Percentiles rank a stretch among this genome's conserved stretches.
Conservation (phyloP, 2,888 invertebrate species). For the Eremobia ochroleuca region DNA sequence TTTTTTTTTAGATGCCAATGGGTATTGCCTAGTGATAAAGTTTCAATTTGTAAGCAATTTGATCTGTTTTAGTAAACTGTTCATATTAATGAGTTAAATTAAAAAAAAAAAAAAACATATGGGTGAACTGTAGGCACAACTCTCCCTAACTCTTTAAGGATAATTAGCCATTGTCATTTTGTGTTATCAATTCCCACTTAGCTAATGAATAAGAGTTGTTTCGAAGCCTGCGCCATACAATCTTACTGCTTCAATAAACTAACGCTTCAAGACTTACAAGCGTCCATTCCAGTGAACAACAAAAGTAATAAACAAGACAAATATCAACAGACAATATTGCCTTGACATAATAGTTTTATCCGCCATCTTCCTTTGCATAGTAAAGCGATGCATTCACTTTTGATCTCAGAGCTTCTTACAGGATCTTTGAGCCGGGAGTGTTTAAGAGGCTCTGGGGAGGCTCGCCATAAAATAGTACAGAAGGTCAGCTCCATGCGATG, state of each 20-base stretch:
- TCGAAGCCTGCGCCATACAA: background rate
- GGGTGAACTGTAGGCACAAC: no score
- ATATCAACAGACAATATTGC: conserved; percentile 11
- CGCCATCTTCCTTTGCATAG: conserved; percentile 31
- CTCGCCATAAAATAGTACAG: conserved; percentile 1
- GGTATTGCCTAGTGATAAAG: no score
- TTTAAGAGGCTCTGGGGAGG: conserved; percentile 43
- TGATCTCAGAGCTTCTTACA: conserved; percentile 50
- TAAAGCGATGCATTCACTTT: conserved; percentile 52
- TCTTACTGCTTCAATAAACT: background rate
- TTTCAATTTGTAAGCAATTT: no score
- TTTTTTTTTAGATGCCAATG: no score
- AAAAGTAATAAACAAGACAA: conserved; percentile 13
- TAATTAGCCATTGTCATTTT: no score
- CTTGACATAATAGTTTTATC: conserved; percentile 39
- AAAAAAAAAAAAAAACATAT: no score
- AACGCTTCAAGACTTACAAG: background rate
- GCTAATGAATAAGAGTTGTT: no score
- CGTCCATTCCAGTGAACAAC: background rate
- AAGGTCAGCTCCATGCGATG: background rate
- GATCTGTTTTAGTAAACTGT: no score
- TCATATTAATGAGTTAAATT: no score
- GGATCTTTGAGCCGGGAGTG: conserved; percentile 52
- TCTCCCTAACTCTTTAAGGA: no score
- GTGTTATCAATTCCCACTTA: no score